These are phyloP conservation scores for Macrobrachium nipponense DNA, from an alignment of 1,140 invertebrate species.

Conservation along the genomic window DNA sequence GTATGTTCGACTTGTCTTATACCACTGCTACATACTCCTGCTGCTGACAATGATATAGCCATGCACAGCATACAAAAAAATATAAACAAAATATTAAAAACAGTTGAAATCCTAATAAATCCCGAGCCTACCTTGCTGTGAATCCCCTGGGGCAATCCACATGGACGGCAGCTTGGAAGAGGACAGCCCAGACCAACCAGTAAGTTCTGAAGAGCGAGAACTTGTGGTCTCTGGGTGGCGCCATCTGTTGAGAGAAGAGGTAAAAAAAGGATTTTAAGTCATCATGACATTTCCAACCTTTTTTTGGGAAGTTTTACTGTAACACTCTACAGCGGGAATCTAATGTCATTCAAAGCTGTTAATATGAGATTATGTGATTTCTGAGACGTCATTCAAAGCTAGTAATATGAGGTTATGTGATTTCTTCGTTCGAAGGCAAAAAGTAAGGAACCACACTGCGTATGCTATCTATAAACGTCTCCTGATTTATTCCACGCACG, in stretches of 20 bases:
- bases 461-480: too few relatives aligned
- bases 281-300: too few relatives aligned
- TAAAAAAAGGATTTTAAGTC: neutral
- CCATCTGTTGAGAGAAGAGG: constrained; percentile 47
- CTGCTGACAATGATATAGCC: too few relatives aligned
- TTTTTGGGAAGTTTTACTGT: too few relatives aligned
- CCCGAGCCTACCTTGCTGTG: constrained; percentile 78
- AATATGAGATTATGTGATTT: neutral
- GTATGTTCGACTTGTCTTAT: too few relatives aligned
- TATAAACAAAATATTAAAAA: too few relatives aligned
- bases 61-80: too few relatives aligned
- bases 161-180: constrained; percentile 97
- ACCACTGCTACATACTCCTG: too few relatives aligned
- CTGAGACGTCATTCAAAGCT: neutral
- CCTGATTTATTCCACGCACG: too few relatives aligned
- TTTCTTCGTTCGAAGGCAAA: neutral
- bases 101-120: too few relatives aligned
- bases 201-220: constrained; percentile 97
- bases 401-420: neutral
- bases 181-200: constrained; percentile 99
- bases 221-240: constrained; percentile 71
- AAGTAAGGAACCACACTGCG: too few relatives aligned
- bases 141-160: constrained; percentile 95
- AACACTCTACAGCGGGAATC: neutral
- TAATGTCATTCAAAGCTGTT: neutral